phyloP scores from a whole-genome alignment of 2,888 invertebrate species.

The Helleia helle region DNA sequence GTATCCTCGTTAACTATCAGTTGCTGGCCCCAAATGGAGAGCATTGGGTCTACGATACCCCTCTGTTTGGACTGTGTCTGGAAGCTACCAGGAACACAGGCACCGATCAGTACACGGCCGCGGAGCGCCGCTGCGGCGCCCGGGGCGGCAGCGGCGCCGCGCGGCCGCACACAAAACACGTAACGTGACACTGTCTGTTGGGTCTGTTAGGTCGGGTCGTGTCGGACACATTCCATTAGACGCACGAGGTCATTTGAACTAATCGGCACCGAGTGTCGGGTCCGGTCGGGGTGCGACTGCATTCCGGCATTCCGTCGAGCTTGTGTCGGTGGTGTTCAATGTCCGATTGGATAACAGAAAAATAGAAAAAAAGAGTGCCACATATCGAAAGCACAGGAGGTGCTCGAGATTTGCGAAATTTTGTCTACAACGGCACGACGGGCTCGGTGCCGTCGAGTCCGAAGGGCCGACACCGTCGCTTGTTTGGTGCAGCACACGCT shows the following conservation, averaged over 20 bases:
- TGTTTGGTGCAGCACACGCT: constrained; percentile 28
- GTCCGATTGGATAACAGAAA: constrained; percentile 40
- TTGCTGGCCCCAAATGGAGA: constrained; percentile 98
- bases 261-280: constrained; percentile 26
- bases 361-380: constrained; percentile 60
- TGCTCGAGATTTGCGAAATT: constrained; percentile 63
- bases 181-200: too few species aligned
- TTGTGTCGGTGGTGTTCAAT: constrained; percentile 39
- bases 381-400: constrained; percentile 68
- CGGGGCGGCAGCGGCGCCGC: constrained; percentile 17
- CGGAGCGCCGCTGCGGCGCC: constrained; percentile 18
- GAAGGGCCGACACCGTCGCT: constrained; percentile 34
- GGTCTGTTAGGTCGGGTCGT: constrained; percentile 13
- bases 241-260: constrained; percentile 29
- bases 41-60: constrained; percentile 98
- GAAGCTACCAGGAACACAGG: constrained; percentile 78
- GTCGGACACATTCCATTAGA: constrained; percentile 24
- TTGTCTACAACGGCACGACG: constrained; percentile 48
- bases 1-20: constrained; percentile 98
- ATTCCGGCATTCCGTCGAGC: constrained; percentile 27
- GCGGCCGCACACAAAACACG: constrained; percentile 8
- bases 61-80: constrained; percentile 93
- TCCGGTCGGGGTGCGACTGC: constrained; percentile 27
- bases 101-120: constrained; percentile 39
- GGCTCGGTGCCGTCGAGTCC: constrained; percentile 37